Conservation (phyloP, 2,888 invertebrate genomes). For the Dastarcus helophoroides region DNA sequence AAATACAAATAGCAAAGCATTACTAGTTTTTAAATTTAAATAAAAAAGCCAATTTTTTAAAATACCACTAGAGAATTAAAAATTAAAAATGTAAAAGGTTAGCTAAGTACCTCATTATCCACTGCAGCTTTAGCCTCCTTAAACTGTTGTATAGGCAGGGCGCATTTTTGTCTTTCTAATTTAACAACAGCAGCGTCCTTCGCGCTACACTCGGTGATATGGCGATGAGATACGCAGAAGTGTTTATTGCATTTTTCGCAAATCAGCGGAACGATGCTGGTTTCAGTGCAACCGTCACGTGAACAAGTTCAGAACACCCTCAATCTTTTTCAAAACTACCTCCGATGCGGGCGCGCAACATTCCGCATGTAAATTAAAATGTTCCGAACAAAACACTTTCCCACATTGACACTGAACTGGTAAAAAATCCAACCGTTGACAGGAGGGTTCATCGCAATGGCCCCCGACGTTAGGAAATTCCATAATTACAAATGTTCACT, state of each 20-base stretch:
- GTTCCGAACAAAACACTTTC: slow-evolving; percentile 53
- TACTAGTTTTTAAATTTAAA: too few species aligned
- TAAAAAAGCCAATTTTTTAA: too few species aligned
- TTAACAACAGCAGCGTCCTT: slow-evolving; percentile 42
- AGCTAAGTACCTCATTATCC: slow-evolving; percentile 45
- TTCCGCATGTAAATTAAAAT: too few species aligned
- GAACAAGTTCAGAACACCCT: slow-evolving; percentile 38
- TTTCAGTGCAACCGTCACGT: slow-evolving; percentile 44
- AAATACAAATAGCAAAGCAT: too few species aligned
- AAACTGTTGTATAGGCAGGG: slow-evolving; percentile 50
- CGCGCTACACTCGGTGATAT: slow-evolving; percentile 26
- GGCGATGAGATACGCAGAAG: slow-evolving; percentile 59
- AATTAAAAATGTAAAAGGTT: slow-evolving; percentile 3
- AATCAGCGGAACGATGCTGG: slow-evolving; percentile 50
- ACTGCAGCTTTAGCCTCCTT: slow-evolving; percentile 49
- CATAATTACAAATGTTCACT: slow-evolving; percentile 49
- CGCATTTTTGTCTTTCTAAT: slow-evolving; percentile 45
- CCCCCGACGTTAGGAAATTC: slow-evolving; percentile 64
- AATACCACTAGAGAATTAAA: slow-evolving; percentile 2
- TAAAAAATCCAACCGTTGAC: slow-evolving; percentile 61
- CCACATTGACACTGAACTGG: slow-evolving; percentile 57
- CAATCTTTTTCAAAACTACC: slow-evolving; percentile 9
- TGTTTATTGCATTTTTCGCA: slow-evolving; percentile 56
- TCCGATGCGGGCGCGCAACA: slow-evolving; percentile 13
- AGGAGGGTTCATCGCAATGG: slow-evolving; percentile 48